A percentile compares a stretch with the other conserved stretches of the same genome.
phyloP scores from a whole-genome alignment of 37 sponge, comb jelly and placozoan genomes.

The Eunapius fragilis region DNA sequence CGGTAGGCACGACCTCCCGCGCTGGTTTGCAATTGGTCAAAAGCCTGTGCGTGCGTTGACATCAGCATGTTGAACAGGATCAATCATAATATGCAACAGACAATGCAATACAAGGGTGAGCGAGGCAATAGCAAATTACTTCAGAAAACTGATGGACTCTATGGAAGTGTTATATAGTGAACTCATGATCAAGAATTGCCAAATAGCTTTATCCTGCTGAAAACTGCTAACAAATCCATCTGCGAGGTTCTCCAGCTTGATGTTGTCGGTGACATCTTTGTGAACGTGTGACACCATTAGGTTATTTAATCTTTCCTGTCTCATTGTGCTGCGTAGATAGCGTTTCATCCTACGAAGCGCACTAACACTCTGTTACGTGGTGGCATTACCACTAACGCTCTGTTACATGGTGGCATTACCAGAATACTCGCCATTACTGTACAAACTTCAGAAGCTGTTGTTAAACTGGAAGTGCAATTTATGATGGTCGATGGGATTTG shows the following conservation, averaged over 20 bases:
- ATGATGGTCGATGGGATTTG: neutral
- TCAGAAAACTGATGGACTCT: too few species aligned
- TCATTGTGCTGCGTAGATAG: conserved; percentile 61
- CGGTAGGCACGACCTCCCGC: too few species aligned
- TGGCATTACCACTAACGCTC: conserved; percentile 63
- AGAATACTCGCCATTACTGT: conserved; percentile 28
- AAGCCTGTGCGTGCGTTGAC: too few species aligned
- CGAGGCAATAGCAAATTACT: neutral
- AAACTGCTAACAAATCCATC: conserved; percentile 31
- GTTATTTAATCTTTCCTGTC: conserved; percentile 54
- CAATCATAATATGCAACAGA: neutral
- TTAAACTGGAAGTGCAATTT: neutral
- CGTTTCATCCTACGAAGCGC: conserved; percentile 51
- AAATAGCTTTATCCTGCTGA: conserved; percentile 30
- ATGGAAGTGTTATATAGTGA: neutral
- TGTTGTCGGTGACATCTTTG: conserved; percentile 28
- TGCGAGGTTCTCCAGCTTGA: conserved; percentile 3
- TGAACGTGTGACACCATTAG: conserved; percentile 61
- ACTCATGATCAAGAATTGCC: conserved; percentile 5
- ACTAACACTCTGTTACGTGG: conserved; percentile 48
- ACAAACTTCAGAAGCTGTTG: conserved; percentile 24
- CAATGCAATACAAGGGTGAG: neutral
- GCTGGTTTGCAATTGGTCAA: too few species aligned
- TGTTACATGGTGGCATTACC: too few species aligned
- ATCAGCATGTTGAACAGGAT: too few species aligned